A percentile compares a stretch with the other conserved stretches of the same genome.
Evolutionary conservation across 2,888 invertebrate species (phyloP).

Genomic region (Drymonia ruficornis): DNA sequence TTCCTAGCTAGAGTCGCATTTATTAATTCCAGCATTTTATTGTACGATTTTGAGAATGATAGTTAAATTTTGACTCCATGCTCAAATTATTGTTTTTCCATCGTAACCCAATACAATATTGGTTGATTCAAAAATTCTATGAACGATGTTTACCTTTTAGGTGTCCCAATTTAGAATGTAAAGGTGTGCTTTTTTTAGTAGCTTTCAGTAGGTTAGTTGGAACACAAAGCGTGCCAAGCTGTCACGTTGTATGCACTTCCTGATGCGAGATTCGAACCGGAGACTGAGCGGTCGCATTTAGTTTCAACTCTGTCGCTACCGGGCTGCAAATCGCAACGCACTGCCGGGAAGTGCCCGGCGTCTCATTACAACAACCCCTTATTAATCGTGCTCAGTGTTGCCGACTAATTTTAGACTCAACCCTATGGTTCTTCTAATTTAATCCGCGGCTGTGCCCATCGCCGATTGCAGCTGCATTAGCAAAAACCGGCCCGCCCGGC

Average conservation of each 20-base stretch:
- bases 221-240: conserved; percentile 64
- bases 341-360: conserved; percentile 52
- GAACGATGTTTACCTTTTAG: conserved; percentile 17
- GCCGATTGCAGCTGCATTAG: conserved; percentile 42
- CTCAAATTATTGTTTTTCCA: no score
- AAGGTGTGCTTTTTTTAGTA: conserved; percentile 41
- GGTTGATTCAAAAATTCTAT: no score
- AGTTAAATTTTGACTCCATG: no score
- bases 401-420: conserved; percentile 61
- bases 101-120: no score
- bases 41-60: no score
- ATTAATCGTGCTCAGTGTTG: conserved; percentile 52
- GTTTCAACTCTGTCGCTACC: conserved; percentile 49
- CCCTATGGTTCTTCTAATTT: conserved; percentile 52
- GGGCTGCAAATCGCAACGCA: conserved; percentile 45
- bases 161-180: conserved; percentile 14
- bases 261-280: conserved; percentile 53
- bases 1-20: not conserved
- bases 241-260: conserved; percentile 55
- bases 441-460: conserved; percentile 41
- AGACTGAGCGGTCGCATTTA: conserved; percentile 43
- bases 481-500: conserved; percentile 42
- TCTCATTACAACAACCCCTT: conserved; percentile 54
- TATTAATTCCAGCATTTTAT: no score
- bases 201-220: conserved; percentile 49